Conservation (phyloP, 2,888 invertebrate genomes). For the Epinotia brunnichana region DNA sequence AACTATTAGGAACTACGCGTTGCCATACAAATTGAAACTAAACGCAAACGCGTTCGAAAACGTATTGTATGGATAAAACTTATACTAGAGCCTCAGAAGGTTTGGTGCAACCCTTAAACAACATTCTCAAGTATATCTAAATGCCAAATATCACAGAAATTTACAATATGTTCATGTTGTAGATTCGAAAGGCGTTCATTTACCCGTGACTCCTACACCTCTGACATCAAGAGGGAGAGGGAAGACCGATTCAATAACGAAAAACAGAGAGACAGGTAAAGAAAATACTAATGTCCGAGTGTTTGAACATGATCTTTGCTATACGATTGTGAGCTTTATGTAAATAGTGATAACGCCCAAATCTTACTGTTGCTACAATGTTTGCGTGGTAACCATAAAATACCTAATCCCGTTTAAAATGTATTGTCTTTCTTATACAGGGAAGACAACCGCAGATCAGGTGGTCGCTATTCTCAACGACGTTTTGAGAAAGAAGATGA, state of each 20-base stretch:
- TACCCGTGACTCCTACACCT: slow-evolving; percentile 83
- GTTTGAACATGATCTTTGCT: too few species aligned
- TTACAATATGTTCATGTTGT: slow-evolving; percentile 14
- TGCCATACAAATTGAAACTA: too few species aligned
- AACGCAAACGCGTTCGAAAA: too few species aligned
- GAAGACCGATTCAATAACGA: slow-evolving; percentile 80
- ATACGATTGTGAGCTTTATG: too few species aligned
- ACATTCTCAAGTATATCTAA: too few species aligned
- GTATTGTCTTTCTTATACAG: slow-evolving; percentile 54
- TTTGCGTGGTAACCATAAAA: neutral
- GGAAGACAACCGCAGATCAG: slow-evolving; percentile 81
- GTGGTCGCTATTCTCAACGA: slow-evolving; percentile 84
- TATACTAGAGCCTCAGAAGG: too few species aligned
- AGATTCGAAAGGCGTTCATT: slow-evolving; percentile 85
- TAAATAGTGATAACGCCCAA: too few species aligned
- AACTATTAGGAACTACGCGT: too few species aligned
- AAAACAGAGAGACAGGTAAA: slow-evolving; percentile 72
- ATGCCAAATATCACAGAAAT: too few species aligned
- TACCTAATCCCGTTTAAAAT: neutral
- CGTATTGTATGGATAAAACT: too few species aligned
- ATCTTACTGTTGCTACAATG: too few species aligned
- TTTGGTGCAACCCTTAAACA: too few species aligned
- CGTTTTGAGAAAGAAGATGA: slow-evolving; percentile 88
- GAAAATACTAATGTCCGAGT: neutral
- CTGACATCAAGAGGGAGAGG: slow-evolving; percentile 80